These are phyloP conservation scores for Microcebus ravelobensis DNA, from an alignment of 2,113 vertebrate species.

Conservation along the genomic window DNA sequence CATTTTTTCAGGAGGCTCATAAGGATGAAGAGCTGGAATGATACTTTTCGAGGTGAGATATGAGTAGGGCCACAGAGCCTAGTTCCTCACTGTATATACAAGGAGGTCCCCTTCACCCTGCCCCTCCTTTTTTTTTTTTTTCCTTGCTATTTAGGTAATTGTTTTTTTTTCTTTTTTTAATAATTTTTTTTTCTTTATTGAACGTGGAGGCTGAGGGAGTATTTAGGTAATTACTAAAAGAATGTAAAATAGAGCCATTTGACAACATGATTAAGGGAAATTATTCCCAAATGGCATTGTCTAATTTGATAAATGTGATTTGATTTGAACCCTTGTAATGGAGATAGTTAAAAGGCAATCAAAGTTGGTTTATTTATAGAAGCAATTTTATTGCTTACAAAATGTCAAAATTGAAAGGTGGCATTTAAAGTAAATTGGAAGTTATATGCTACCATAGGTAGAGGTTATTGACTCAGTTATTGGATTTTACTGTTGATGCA, in stretches of 20 bases:
- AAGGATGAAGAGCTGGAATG: neutral
- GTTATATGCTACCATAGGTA: neutral
- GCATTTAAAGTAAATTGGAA: conserved; percentile 16
- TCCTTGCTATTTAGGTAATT: too few species aligned
- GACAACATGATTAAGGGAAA: neutral
- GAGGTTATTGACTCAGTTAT: neutral
- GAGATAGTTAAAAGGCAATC: conserved; percentile 2
- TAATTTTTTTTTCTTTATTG: neutral
- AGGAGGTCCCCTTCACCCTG: neutral
- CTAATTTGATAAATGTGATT: conserved; percentile 33
- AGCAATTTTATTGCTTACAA: neutral
- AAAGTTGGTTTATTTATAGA: neutral
- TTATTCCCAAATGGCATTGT: neutral
- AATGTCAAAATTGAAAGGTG: neutral
- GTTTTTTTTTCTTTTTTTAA: too few species aligned
- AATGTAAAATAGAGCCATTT: conserved; percentile 8
- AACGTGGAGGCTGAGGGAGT: too few species aligned
- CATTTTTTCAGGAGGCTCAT: neutral
- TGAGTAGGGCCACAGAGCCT: neutral
- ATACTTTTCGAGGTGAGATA: neutral
- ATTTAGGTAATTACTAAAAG: neutral
- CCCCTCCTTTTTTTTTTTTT: too few species aligned
- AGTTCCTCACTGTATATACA: neutral
- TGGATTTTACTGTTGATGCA: conserved; percentile 15
- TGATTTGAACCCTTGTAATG: neutral